Evolutionary conservation across 2,113 vertebrate genomes (phyloP).

Genomic region (Danionella cerebrum): DNA sequence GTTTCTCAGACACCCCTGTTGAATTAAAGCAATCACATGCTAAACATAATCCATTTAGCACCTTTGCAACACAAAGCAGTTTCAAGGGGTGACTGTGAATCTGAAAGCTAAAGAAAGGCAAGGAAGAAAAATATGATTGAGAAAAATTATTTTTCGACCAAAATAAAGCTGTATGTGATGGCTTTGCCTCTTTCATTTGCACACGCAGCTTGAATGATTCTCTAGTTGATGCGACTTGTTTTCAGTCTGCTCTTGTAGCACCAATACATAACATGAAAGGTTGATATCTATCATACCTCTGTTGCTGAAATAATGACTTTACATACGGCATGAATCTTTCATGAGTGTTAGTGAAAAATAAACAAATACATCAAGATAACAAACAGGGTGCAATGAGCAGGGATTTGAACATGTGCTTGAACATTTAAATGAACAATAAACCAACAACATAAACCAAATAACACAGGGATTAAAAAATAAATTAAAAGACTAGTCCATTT

Average conservation of each 20-base stretch:
- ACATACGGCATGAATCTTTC: neutral
- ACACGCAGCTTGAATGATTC: conserved; percentile 5
- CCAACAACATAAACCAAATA: too few species aligned
- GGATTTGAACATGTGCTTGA: too few species aligned
- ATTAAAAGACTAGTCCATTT: too few species aligned
- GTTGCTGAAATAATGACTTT: neutral
- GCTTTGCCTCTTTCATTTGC: conserved; percentile 1
- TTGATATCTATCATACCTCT: neutral
- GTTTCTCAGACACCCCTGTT: too few species aligned
- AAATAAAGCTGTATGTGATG: neutral
- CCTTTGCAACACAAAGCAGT: too few species aligned
- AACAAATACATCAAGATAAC: neutral
- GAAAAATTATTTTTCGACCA: neutral
- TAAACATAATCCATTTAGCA: too few species aligned
- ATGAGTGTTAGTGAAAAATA: neutral
- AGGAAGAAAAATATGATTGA: neutral
- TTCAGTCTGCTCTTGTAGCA: neutral
- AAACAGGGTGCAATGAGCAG: too few species aligned
- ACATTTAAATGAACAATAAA: too few species aligned
- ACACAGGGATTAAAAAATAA: too few species aligned
- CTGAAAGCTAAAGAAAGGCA: neutral
- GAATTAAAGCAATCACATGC: too few species aligned
- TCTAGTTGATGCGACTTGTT: conserved; percentile 1
- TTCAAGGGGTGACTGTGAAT: too few species aligned
- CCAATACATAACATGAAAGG: conserved; percentile 15